Evolutionary conservation across 2,797 vertebrate genomes (phyloP), one percentile per base, ranked within the genome.

Genomic region (Balearica regulorum): DNA sequence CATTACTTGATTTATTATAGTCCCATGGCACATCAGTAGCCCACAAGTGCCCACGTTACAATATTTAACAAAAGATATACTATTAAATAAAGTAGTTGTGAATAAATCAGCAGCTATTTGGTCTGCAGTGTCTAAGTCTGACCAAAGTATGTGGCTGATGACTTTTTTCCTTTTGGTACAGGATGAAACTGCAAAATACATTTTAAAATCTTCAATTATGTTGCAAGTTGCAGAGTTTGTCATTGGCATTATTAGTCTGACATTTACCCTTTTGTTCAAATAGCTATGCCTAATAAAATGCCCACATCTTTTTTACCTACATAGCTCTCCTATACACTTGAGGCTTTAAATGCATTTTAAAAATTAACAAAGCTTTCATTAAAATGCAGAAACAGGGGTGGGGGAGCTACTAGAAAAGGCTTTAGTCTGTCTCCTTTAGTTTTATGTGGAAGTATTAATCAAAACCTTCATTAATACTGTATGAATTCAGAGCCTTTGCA

Each of bases 361-460:
- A 97, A 97, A 97, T 97, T 97, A 97, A 97, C 77, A 94, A 92
- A 75, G 25, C 33, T 95, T 96, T 97, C 93, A 96, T 95, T 97
- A 96, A 97, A 95, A 97, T 98, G 89, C 96, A 97, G 93, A 95
- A 95, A 90, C 41, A 92, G 65, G 65, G 86, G 71, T 55, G 68
- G 54, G 13, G n/a, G 83, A 93, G 58, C 72, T 94, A 96, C 97
- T 91, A 94, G 72, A 92, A 97, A 84, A 79, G 37, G 81, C 49
- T 89, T 91, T 92, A 85, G 48, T 97, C 66, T 97, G 87, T 96
- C 91, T 97, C 73, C 57, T 96, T 92, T 82, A 96, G 90, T 93
- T 97, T 97, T 79, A 83, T 87, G 19, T 82, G 83, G 88, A 96
- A 94, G 81, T 94, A 98, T 96, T 97, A 94, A 97, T 97, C 94